phyloP scores from a whole-genome alignment of 2,797 vertebrate genomes.

The Hydrocynus forskahlii region DNA sequence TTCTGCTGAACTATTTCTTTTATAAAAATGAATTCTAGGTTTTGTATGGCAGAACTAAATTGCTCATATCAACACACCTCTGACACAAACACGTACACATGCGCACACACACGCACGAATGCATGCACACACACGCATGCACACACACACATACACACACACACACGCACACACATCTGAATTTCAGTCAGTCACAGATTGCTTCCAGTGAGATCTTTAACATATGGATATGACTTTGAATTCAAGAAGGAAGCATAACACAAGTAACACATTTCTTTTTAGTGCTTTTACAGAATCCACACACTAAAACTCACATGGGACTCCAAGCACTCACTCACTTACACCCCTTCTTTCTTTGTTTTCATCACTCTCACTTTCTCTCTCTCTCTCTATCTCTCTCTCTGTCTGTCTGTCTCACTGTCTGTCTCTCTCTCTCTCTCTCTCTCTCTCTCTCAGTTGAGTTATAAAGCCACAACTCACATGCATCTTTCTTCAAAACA shows the following conservation, averaged over 20 bases:
- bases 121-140: no score
- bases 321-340: neutral
- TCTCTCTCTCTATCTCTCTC: neutral
- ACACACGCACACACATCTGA: neutral
- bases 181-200: neutral
- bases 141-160: no score
- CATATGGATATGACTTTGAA: neutral
- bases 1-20: no score
- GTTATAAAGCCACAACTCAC: neutral
- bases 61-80: neutral
- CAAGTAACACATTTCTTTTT: neutral
- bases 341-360: neutral
- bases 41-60: neutral
- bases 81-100: no score
- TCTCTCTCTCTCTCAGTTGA: neutral
- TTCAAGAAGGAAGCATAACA: neutral
- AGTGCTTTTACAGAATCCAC: neutral
- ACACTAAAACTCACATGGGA: neutral
- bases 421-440: neutral
- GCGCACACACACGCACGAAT: no score
- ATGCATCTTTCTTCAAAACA: neutral
- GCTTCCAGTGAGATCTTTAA: neutral
- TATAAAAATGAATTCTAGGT: neutral
- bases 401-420: neutral
- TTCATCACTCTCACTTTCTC: neutral